Conservation (phyloP, 2,113 vertebrate genomes). For the Perccottus glenii region DNA sequence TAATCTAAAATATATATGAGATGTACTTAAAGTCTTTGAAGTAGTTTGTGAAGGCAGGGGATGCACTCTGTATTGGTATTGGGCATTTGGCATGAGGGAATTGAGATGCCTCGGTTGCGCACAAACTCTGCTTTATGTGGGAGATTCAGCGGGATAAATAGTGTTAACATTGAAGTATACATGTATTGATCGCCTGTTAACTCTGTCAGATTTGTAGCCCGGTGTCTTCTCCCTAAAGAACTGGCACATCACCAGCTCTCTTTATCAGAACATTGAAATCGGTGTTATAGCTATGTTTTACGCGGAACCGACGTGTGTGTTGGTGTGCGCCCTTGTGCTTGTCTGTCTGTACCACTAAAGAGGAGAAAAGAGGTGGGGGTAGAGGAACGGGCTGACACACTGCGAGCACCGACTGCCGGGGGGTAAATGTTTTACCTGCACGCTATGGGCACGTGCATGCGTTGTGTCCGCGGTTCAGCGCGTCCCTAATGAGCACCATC, state of each 20-base stretch:
- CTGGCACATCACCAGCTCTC: constrained; percentile 38
- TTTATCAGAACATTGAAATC: constrained; percentile 33
- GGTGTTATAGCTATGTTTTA: constrained; percentile 39
- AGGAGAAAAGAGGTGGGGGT: constrained; percentile 5
- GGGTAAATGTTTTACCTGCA: constrained; percentile 58
- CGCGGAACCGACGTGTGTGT: constrained; percentile 53
- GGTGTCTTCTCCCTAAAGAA: constrained; percentile 9
- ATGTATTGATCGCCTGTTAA: constrained; percentile 31
- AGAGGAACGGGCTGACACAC: constrained; percentile 40
- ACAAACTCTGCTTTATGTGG: constrained; percentile 21
- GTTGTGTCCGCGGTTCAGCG: constrained; percentile 51
- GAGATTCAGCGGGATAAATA: constrained; percentile 38
- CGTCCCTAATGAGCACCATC: constrained; percentile 66
- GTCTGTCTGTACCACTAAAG: constrained; percentile 44
- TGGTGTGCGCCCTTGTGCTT: constrained; percentile 25
- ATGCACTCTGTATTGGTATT: constrained; percentile 13
- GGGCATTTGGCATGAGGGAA: constrained; percentile 29
- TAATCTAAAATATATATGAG: not conserved
- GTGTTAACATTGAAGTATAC: constrained; percentile 33
- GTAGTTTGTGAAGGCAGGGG: constrained; percentile 15
- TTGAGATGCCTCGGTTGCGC: constrained; percentile 45
- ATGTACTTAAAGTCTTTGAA: not conserved
- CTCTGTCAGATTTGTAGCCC: constrained; percentile 4
- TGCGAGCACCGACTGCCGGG: constrained; percentile 37
- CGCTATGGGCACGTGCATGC: constrained; percentile 27